phyloP scores from a whole-genome alignment of 1,140 invertebrate genomes.

The Odontomachus brunneus region DNA sequence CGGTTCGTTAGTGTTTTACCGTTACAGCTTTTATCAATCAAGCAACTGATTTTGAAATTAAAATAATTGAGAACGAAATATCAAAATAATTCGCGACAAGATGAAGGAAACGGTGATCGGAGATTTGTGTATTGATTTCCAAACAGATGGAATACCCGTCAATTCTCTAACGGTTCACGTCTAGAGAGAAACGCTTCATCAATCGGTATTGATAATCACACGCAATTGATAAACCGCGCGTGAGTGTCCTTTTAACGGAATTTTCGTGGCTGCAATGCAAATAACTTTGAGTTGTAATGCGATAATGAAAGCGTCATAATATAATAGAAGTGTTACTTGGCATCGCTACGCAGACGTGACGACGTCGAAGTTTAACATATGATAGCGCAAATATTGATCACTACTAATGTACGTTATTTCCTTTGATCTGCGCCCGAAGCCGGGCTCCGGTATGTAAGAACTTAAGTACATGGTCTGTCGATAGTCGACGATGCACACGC shows the following conservation, averaged over 20 bases:
- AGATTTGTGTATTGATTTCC: background rate
- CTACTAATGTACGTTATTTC: conserved; percentile 38
- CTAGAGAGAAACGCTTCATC: background rate
- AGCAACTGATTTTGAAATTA: too few relatives aligned
- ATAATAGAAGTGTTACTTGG: background rate
- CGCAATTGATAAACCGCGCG: background rate
- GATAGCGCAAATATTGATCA: conserved; percentile 33
- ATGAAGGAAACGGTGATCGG: background rate
- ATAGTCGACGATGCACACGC: conserved; percentile 34
- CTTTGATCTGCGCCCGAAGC: conserved; percentile 45
- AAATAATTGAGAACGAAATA: too few relatives aligned
- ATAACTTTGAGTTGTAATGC: conserved; percentile 1
- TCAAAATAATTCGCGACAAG: background rate
- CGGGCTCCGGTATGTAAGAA: conserved; percentile 44
- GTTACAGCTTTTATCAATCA: background rate
- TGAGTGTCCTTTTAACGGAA: background rate
- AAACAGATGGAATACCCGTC: background rate
- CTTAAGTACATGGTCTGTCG: conserved; percentile 49
- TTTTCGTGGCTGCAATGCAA: background rate
- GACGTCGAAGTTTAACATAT: conserved; percentile 24
- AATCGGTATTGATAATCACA: background rate
- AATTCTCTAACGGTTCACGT: background rate
- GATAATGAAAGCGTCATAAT: background rate
- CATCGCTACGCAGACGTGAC: conserved; percentile 20
- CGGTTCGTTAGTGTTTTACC: background rate